Evolutionary conservation across 2,113 vertebrate genomes (phyloP), one percentile per base, ranked within the genome.

Genomic region (Fulmarus glacialis): DNA sequence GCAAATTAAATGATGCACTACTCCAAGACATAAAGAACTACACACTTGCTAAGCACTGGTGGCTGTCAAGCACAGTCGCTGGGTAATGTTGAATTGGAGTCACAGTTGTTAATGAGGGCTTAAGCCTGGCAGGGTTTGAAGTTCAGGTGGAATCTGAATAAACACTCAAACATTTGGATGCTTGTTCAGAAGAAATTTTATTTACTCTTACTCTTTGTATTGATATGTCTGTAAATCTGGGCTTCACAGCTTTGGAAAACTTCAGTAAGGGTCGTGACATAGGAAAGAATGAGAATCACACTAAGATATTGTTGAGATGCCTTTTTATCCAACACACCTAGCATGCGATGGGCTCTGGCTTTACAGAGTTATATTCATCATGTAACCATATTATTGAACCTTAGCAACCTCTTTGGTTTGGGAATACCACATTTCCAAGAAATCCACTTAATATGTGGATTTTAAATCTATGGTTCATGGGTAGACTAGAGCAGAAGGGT

Each of bases 1-100:
- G 72, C 70, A 87, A 89, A 93, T 93, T 96, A 96, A 93, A 80
- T 73, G 60, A 82, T 90, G 67, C 84, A 20, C 81, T 92, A 70
- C 66, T 91, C 52, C 81, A 26, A 79, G 84, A 89, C n/a, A 91
- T 56, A 72, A 89, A 91, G 91, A 93, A 58, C 60, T 92, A 24
- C 62, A 68, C 62, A 21, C 36, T 84, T 72, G 40, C 58, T 89
- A 64, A 68, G 73, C 60, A 43, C 66, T 59, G 81, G 30, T 64
- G 48, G 27, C 73, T 96, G 64, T 59, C 91, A 89, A 59, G 56
- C 42, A 59, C 17, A 72, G 47, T 87, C 4, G 1, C 60, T 87
- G 60, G 53, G 24, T 83, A 19, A 52, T n/a, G 34, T 11, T 85
- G 89, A 64, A 26, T 50, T 38, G 32, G 58, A 87, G 47, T 84